These are phyloP conservation scores for Medauroidea extradentata DNA, from an alignment of 1,140 invertebrate species.

Conservation along the genomic window DNA sequence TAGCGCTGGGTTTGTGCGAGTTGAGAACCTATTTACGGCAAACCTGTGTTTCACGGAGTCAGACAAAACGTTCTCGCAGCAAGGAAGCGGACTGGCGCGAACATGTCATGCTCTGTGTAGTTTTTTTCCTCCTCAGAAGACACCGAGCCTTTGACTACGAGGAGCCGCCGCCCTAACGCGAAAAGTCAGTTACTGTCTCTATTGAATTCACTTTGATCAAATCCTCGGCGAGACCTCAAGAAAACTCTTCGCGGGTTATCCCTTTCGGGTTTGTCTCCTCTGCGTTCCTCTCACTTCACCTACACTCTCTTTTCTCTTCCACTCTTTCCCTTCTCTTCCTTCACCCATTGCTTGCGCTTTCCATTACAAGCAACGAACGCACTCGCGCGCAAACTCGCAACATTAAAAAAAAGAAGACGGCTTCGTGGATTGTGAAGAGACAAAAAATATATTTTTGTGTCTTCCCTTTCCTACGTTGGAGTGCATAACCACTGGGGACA, in stretches of 20 bases:
- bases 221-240: constrained; percentile 2
- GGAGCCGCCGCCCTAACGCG: neutral
- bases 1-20: too few relatives aligned
- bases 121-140: neutral
- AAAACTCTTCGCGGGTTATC: neutral
- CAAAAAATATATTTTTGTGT: neutral
- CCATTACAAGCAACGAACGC: too few relatives aligned
- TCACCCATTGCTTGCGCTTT: neutral
- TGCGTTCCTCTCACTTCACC: neutral
- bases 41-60: too few relatives aligned
- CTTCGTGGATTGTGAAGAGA: neutral
- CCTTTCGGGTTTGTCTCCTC: neutral
- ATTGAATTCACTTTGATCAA: constrained; percentile 14
- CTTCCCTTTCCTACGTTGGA: neutral
- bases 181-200: constrained; percentile 8
- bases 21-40: too few relatives aligned
- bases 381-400: too few relatives aligned
- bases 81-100: too few relatives aligned
- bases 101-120: too few relatives aligned
- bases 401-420: too few relatives aligned
- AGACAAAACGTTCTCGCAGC: too few relatives aligned
- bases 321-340: neutral
- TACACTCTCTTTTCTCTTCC: neutral
- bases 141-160: constrained; percentile 5
- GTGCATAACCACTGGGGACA: neutral